Base-by-base conservation (phyloP, 2,113 vertebrate genomes). In the Talpa occidentalis region DNA sequence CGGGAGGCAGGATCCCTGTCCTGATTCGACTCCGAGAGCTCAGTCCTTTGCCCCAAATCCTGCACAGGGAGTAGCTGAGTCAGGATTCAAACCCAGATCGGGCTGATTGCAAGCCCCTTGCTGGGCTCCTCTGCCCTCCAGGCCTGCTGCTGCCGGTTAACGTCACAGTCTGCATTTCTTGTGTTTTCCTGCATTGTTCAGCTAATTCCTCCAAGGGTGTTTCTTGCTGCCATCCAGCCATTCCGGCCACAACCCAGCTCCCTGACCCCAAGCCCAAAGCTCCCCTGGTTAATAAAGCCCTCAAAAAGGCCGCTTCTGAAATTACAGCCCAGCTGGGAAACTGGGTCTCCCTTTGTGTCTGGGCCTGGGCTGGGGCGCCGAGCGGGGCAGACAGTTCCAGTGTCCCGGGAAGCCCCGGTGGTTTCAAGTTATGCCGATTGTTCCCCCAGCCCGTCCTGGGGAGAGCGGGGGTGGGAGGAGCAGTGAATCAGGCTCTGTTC, bases 141-240 rank as follows among this genome's bases (percentile, higher is more conserved):
- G 35, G 3, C 49, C 69, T 10, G 4, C 40, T 9, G 52, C 95
- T 82, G 16, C 80, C 26, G 0, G n/a, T 54, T 56, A 24, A 62
- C 9, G 88, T 84, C 92, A 49, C 3, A 21, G 83, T 72, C 80
- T 37, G 0, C 52, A 16, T 66, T 95, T 91, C 90, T 56, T 66
- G 60, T 78, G 19, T 95, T 94, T 97, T 95, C 97, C 88, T 84
- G 92, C 97, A 95, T 89, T 96, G 96, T 95, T 94, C 93, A 93
- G 59, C 85, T 89, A 17, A 85, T 96, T 95, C 40, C 92, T 97
- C 96, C 52, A 54, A 97, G 95, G 96, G 86, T 81, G 37, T 94
- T 97, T 97, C 94, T 97, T 96, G 94, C 97, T 73, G 9, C n/a
- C 44, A 96, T 93, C 85, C 85, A 91, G 96, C 22, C 95, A 96